A percentile compares a stretch with the other conserved stretches of the same genome.
These are phyloP conservation scores for Colaptes auratus DNA, from an alignment of 2,113 vertebrate genomes.

Conservation along the genomic window DNA sequence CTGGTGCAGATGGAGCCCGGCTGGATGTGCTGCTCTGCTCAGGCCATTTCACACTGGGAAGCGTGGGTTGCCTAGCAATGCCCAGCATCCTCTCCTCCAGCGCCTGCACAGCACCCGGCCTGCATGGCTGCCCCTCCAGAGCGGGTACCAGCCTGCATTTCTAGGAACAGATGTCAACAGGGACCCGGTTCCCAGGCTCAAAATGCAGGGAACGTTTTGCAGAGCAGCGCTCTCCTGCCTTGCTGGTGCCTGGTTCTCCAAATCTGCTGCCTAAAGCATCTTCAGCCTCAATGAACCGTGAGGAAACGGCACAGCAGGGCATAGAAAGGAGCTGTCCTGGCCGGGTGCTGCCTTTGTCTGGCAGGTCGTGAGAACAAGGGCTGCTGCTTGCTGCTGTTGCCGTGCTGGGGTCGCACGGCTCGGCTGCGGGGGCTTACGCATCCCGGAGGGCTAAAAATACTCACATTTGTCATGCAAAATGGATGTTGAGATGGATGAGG, in stretches of 20 bases:
- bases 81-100: not conserved
- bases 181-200: not conserved
- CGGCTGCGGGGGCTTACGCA: not conserved
- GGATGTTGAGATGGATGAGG: not conserved
- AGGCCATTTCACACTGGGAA: not conserved
- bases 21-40: not conserved
- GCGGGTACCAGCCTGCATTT: not conserved
- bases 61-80: slow-evolving; percentile 60
- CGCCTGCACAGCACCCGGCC: not conserved
- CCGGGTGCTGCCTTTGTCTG: slow-evolving; percentile 24
- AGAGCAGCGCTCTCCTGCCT: not conserved
- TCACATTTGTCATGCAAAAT: not conserved
- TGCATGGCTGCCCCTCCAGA: not conserved
- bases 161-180: not conserved
- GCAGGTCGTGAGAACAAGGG: not conserved
- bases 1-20: not conserved
- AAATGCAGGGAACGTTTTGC: not conserved
- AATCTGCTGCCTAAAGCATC: slow-evolving; percentile 29
- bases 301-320: not conserved
- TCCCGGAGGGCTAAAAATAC: not conserved
- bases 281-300: not conserved
- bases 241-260: not conserved
- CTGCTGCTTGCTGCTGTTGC: not conserved
- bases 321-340: not conserved
- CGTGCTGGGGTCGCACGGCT: not conserved